Evolutionary conservation across 2,113 vertebrate genomes (phyloP).

Genomic region (Scortum barcoo): DNA sequence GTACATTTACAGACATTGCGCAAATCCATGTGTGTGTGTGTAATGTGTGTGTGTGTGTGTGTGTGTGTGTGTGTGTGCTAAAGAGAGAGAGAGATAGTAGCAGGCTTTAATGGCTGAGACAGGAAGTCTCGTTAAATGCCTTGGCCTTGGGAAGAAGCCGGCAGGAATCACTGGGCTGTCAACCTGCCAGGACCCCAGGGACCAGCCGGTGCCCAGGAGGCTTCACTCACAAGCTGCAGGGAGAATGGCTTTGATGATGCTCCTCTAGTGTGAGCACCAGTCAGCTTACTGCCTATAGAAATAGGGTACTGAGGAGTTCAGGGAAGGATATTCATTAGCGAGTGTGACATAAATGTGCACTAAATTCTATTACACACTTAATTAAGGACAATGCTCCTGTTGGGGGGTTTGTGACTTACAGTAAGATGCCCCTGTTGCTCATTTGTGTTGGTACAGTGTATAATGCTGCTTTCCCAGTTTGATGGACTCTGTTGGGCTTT

Average conservation of each 20-base stretch:
- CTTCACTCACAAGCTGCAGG: slow-evolving; percentile 49
- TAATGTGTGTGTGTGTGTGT: slow-evolving; percentile 12
- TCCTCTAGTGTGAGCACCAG: slow-evolving; percentile 47
- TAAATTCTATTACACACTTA: slow-evolving; percentile 27
- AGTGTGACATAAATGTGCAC: slow-evolving; percentile 16
- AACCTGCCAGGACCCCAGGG: slow-evolving; percentile 62
- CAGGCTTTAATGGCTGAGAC: slow-evolving; percentile 33
- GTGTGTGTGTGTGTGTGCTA: slow-evolving; percentile 6
- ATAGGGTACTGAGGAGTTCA: slow-evolving; percentile 3
- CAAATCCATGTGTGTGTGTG: slow-evolving; percentile 3
- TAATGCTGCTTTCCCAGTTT: not conserved
- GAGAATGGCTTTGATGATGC: slow-evolving; percentile 54
- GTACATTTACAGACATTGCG: slow-evolving; percentile 10
- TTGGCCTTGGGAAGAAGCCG: slow-evolving; percentile 54
- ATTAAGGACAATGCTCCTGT: slow-evolving; percentile 10
- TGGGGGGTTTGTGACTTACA: not conserved
- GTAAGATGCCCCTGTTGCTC: not conserved
- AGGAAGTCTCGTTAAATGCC: slow-evolving; percentile 53
- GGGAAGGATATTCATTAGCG: slow-evolving; percentile 10
- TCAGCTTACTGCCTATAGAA: slow-evolving; percentile 22
- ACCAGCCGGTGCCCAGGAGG: slow-evolving; percentile 57
- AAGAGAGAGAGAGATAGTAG: slow-evolving; percentile 22
- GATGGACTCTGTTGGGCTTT: not conserved
- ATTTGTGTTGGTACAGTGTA: slow-evolving; percentile 24
- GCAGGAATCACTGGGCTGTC: slow-evolving; percentile 61